Conservation (phyloP, 64 coral and sea anemone species). For the Pocillopora damicornis region DNA sequence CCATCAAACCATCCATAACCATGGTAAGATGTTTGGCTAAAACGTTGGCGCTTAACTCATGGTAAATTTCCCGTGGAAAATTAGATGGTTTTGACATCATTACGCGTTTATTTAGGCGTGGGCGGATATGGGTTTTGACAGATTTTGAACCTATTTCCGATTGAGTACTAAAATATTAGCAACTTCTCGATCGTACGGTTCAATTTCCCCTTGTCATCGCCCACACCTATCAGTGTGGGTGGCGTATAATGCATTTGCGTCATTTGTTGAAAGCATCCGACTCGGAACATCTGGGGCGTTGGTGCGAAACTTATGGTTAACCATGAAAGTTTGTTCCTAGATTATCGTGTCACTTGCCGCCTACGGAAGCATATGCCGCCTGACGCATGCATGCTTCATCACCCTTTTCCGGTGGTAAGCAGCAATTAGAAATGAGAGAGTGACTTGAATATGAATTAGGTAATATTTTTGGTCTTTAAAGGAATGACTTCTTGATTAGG, state of each 20-base stretch:
- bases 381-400: not conserved
- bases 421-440: not conserved
- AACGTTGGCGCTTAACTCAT: too few species aligned
- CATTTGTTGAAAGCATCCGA: not conserved
- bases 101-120: too few species aligned
- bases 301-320: not conserved
- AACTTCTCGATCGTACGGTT: not conserved
- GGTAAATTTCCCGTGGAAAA: too few species aligned
- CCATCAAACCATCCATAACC: too few species aligned
- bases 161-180: not conserved
- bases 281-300: not conserved
- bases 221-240: not conserved
- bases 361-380: not conserved
- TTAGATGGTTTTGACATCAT: too few species aligned
- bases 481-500: not conserved
- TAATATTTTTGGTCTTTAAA: not conserved
- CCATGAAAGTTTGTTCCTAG: not conserved
- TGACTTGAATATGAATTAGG: conserved; percentile 1
- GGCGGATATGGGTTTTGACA: too few species aligned
- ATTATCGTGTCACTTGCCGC: conserved; percentile 14
- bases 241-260: not conserved
- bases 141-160: too few species aligned
- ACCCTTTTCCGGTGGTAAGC: not conserved
- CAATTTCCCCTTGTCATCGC: not conserved
- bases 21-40: too few species aligned